These are phyloP conservation scores for Anniella stebbinsi DNA, from an alignment of 2,797 vertebrate genomes.

Conservation along the genomic window DNA sequence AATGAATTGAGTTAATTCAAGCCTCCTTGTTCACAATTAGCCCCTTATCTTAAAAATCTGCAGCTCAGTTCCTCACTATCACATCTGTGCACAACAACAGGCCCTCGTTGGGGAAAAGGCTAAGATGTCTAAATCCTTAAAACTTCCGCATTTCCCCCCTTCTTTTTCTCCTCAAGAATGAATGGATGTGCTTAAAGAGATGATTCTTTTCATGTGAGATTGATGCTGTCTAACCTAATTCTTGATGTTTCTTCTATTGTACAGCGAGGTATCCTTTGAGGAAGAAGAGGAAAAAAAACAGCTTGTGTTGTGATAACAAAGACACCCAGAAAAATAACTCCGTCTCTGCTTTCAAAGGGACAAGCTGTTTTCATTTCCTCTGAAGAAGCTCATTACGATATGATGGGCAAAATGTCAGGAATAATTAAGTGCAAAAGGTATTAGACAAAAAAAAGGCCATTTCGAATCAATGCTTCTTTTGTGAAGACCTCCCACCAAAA, in stretches of 20 bases:
- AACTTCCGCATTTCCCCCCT: constrained; percentile 51
- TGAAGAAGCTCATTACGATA: constrained; percentile 75
- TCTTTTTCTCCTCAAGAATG: constrained; percentile 1
- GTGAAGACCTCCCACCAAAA: neutral
- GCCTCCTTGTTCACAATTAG: constrained; percentile 70
- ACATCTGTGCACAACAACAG: constrained; percentile 58
- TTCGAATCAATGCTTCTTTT: constrained; percentile 43
- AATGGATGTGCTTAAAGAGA: constrained; percentile 63
- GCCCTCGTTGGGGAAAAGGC: constrained; percentile 46
- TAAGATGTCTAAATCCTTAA: constrained; percentile 63
- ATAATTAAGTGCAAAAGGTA: constrained; percentile 69
- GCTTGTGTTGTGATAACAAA: constrained; percentile 78
- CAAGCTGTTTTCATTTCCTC: constrained; percentile 71
- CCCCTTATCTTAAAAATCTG: constrained; percentile 63
- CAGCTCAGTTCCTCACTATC: constrained; percentile 55
- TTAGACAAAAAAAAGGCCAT: neutral
- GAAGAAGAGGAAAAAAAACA: constrained; percentile 67
- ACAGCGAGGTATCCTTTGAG: constrained; percentile 64
- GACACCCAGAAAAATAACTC: constrained; percentile 66
- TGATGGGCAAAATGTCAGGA: constrained; percentile 74
- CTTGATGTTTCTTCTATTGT: constrained; percentile 75
- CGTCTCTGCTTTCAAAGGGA: constrained; percentile 72
- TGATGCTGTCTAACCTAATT: constrained; percentile 76
- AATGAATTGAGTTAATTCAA: constrained; percentile 72
- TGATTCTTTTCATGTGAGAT: constrained; percentile 74